Base-by-base conservation (phyloP, 1,140 invertebrate species). In the Saccostrea glomerata region DNA sequence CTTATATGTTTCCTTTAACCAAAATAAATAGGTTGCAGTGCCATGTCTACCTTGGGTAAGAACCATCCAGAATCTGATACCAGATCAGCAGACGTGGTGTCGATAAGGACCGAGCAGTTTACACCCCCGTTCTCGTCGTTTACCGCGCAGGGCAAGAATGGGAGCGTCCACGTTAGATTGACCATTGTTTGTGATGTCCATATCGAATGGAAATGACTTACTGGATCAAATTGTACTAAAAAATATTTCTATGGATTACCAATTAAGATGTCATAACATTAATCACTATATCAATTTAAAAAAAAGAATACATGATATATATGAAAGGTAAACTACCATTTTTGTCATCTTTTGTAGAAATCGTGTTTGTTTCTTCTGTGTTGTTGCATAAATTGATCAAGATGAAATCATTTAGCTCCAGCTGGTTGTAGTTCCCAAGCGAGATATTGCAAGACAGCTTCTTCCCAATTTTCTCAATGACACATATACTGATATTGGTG, bases 401-500 rank as follows among this genome's bases (percentile, higher is more conserved):
- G 7, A 77, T 15, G 30, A 77, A 77, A 3, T 36, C 30, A 77
- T 77, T 77, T 77, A 30, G 23, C 4, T 12, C 15, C 25, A 77
- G 30, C 15, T 25, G 30, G 4, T 30, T 15, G 70, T 77, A 77
- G 70, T 30, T 30, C 23, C 25, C 13, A 15, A 30, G 11, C 15
- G 70, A 77, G 30, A 77, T 77, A 12, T 77, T 77, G 70, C 70
- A 77, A 30, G 13, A 25, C 15, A 77, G 30, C 23, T 77, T 77
- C 4, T 77, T 5, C 13, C 25, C 70, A 3, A 36, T 30, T 77
- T 12, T 30, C 11, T 77, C 25, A 17, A 77, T 77, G 70, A 40
- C 12, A 30, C 25, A 77, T 15, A 77, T 36, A 77, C 70, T 77
- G 70, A 25, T 15, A 36, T 77, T 77, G 11, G 25, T 13, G 25